phyloP scores from a whole-genome alignment of 2,888 invertebrate species.

The Drosophila merina region DNA sequence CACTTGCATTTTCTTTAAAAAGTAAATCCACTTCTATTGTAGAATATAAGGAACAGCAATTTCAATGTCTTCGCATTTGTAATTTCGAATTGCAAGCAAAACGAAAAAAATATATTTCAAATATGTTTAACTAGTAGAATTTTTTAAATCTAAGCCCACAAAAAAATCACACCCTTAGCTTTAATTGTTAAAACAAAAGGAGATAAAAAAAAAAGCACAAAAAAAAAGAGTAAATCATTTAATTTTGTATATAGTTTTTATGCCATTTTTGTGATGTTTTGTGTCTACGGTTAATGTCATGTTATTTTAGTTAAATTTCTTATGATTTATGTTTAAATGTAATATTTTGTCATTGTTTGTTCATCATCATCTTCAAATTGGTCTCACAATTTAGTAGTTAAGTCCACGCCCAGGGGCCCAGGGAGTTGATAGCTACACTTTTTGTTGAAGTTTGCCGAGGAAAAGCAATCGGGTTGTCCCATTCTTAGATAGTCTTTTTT shows the following conservation, averaged over 20 bases:
- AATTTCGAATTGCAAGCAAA: slow-evolving; percentile 72
- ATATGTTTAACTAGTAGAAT: slow-evolving; percentile 58
- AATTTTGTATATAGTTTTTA: slow-evolving; percentile 67
- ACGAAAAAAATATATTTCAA: slow-evolving; percentile 38
- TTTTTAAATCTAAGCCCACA: slow-evolving; percentile 54
- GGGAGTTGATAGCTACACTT: slow-evolving; percentile 21
- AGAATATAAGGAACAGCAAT: slow-evolving; percentile 49
- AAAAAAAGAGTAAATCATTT: slow-evolving; percentile 24
- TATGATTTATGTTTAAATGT: slow-evolving; percentile 51
- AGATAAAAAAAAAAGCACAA: slow-evolving; percentile 33
- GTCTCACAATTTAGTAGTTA: slow-evolving; percentile 80
- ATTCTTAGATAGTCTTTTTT: slow-evolving; percentile 32
- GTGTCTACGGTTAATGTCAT: slow-evolving; percentile 57
- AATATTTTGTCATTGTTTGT: slow-evolving; percentile 67
- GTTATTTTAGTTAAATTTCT: slow-evolving; percentile 76
- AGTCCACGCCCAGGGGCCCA: slow-evolving; percentile 31
- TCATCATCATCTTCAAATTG: slow-evolving; percentile 82
- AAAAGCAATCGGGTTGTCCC: slow-evolving; percentile 39
- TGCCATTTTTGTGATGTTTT: slow-evolving; percentile 82
- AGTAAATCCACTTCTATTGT: slow-evolving; percentile 16
- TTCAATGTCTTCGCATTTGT: slow-evolving; percentile 79
- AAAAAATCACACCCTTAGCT: slow-evolving; percentile 61
- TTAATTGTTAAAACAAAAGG: slow-evolving; percentile 71
- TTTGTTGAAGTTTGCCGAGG: slow-evolving; percentile 39
- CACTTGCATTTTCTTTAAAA: slow-evolving; percentile 39